These are phyloP conservation scores for Nebria salina DNA, from an alignment of 2,888 invertebrate species.

Conservation along the genomic window DNA sequence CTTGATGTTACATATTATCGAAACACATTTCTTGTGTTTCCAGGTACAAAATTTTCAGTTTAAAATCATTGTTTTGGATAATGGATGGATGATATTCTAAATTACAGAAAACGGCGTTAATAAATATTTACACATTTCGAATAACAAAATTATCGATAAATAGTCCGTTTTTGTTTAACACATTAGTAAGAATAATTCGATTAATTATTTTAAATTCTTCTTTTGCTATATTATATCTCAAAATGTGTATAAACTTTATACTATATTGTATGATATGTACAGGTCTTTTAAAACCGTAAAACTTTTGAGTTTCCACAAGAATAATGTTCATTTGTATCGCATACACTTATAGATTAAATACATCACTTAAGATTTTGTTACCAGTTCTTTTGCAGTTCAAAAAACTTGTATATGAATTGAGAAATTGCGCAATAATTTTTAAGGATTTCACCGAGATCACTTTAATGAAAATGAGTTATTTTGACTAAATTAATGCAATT, in stretches of 20 bases:
- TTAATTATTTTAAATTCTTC: constrained; percentile 18
- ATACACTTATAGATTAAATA: not conserved
- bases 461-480: too few species aligned
- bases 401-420: too few species aligned
- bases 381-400: not conserved
- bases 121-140: constrained; percentile 30
- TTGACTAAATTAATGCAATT: too few species aligned
- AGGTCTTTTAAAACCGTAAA: constrained; percentile 28
- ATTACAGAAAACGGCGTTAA: constrained; percentile 37
- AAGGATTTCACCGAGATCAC: too few species aligned
- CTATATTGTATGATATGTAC: constrained; percentile 44
- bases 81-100: constrained; percentile 46
- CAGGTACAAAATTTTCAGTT: constrained; percentile 44
- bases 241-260: constrained; percentile 1
- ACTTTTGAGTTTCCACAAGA: not conserved
- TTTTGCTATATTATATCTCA: not conserved
- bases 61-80: constrained; percentile 37
- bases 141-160: constrained; percentile 48
- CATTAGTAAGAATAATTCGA: constrained; percentile 38
- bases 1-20: constrained; percentile 7
- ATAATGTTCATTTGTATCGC: not conserved
- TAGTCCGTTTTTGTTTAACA: constrained; percentile 23
- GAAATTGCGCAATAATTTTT: too few species aligned
- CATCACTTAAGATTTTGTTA: not conserved
- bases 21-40: constrained; percentile 26